Percentiles rank a stretch among this genome's conserved stretches.
phyloP scores from a whole-genome alignment of 2,888 invertebrate species.

The Mesopsocus fuscifrons region DNA sequence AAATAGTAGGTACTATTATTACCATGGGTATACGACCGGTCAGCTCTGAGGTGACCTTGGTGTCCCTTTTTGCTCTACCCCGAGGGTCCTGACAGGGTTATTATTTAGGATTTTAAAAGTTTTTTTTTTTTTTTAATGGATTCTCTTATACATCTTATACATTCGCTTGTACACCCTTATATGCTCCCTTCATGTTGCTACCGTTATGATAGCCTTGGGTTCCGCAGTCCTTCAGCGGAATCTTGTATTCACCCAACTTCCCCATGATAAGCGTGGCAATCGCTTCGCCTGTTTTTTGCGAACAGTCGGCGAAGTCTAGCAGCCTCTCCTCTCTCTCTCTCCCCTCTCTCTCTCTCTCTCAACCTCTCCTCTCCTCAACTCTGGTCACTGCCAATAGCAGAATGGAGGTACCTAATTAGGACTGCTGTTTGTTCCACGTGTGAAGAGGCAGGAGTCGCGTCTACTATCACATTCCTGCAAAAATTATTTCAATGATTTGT shows the following conservation, averaged over 20 bases:
- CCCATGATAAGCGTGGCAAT: constrained; percentile 11
- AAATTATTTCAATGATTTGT: constrained; percentile 11
- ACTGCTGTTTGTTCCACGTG: constrained; percentile 15
- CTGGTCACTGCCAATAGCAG: no score
- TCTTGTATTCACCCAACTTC: constrained; percentile 12
- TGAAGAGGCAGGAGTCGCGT: constrained; percentile 15
- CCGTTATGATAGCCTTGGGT: constrained; percentile 17
- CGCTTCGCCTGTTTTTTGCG: constrained; percentile 12
- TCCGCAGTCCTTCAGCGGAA: constrained; percentile 16
- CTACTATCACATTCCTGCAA: constrained; percentile 14
- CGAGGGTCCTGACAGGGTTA: no score
- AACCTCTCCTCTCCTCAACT: no score
- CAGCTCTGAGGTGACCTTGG: no score
- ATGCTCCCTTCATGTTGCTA: constrained; percentile 15
- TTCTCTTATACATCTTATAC: no score
- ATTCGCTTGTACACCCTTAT: constrained; percentile 12
- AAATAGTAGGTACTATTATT: no score
- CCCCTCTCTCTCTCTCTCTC: constrained; percentile 10
- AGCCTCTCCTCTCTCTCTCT: constrained; percentile 11
- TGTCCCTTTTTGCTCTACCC: no score
- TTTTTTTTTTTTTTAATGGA: no score
- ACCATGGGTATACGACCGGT: no score
- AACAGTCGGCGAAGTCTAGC: constrained; percentile 10
- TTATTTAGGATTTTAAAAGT: no score
- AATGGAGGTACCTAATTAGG: constrained; percentile 11